phyloP scores from a whole-genome alignment of 2,797 vertebrate genomes.

The Menidia menidia region DNA sequence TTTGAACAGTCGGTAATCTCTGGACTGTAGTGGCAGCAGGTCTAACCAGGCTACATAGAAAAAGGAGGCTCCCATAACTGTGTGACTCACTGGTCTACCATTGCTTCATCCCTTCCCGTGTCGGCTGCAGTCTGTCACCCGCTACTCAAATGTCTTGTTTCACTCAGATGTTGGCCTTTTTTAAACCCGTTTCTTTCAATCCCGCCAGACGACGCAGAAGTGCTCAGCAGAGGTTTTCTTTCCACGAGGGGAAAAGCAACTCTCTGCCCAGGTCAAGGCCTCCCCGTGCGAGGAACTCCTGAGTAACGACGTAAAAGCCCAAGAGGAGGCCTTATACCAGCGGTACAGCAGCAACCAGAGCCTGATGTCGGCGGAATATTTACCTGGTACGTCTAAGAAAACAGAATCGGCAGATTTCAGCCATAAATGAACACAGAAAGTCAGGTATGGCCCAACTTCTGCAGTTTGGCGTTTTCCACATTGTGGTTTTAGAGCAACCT shows the following conservation, averaged over 20 bases:
- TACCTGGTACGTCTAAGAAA: constrained; percentile 86
- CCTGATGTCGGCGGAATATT: constrained; percentile 78
- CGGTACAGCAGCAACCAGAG: constrained; percentile 73
- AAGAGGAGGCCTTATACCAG: constrained; percentile 88
- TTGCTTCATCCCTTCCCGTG: constrained; percentile 23
- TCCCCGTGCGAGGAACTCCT: constrained; percentile 80
- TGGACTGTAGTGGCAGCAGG: constrained; percentile 19
- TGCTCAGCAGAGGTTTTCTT: constrained; percentile 90
- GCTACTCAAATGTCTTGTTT: neutral
- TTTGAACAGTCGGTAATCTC: constrained; percentile 14
- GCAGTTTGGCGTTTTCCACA: constrained; percentile 24
- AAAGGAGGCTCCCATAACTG: constrained; percentile 11
- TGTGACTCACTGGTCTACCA: constrained; percentile 30
- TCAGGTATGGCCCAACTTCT: constrained; percentile 13
- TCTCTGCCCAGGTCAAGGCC: constrained; percentile 83
- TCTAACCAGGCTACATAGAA: constrained; percentile 10
- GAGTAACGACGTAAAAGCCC: constrained; percentile 71
- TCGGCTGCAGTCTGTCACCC: neutral
- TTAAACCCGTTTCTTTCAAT: neutral
- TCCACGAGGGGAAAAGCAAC: constrained; percentile 52
- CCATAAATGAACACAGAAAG: neutral
- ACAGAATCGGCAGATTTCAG: neutral
- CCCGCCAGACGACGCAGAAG: constrained; percentile 58
- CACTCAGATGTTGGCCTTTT: neutral
- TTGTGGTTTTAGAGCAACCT: neutral